Percentiles rank a stretch among this genome's conserved stretches.
Conservation (phyloP, 2,113 vertebrate species). For the Setophaga coronata region DNA sequence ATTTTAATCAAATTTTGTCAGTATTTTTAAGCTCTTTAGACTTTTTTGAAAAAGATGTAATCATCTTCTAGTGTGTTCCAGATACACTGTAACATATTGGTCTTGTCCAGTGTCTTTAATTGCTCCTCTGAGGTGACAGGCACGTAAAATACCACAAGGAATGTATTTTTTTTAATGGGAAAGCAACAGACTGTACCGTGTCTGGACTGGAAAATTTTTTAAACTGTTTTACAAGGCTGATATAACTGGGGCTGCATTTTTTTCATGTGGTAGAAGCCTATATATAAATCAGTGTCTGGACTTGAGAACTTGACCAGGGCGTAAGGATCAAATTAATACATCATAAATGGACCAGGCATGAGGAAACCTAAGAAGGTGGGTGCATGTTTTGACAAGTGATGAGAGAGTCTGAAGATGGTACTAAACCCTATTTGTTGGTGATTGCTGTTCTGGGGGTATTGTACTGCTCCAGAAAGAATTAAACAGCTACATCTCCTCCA, state of each 20-base stretch:
- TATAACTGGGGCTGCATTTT: not conserved
- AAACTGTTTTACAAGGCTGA: not conserved
- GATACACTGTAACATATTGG: not conserved
- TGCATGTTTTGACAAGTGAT: not conserved
- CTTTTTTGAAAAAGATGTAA: not conserved
- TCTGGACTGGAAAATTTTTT: not conserved
- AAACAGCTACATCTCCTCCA: not conserved
- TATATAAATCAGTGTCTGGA: not conserved
- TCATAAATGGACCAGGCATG: not conserved
- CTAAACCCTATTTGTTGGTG: not conserved
- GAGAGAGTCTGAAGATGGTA: not conserved
- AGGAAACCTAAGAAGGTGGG: not conserved
- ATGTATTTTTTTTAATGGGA: not conserved
- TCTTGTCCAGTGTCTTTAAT: not conserved
- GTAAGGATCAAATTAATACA: not conserved
- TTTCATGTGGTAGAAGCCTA: not conserved
- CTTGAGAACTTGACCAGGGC: not conserved
- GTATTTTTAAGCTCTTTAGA: not conserved
- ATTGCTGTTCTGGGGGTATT: not conserved
- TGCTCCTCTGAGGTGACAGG: not conserved
- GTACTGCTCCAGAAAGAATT: not conserved
- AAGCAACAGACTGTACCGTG: not conserved
- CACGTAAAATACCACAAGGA: rapidly evolving
- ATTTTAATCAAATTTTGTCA: not conserved
- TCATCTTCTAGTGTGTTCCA: not conserved